These are phyloP conservation scores for Mizuhopecten yessoensis DNA, from an alignment of 1,140 invertebrate species.

Conservation along the genomic window DNA sequence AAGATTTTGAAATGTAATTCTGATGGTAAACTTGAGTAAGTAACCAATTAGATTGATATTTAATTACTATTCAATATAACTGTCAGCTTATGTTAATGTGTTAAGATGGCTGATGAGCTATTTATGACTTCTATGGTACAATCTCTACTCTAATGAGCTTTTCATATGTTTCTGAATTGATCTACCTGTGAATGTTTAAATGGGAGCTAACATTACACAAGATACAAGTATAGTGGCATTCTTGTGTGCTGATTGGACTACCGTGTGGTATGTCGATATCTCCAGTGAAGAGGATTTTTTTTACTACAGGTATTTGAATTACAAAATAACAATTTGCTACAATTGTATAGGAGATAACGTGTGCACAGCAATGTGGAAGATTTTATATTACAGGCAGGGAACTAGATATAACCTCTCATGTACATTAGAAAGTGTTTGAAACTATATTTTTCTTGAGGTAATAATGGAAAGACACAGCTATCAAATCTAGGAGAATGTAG, in stretches of 20 bases:
- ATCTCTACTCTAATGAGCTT: neutral
- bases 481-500: no score
- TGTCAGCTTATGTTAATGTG: no score
- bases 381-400: no score
- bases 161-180: neutral
- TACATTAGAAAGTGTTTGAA: no score
- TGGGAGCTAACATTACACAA: neutral
- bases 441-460: no score
- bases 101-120: no score
- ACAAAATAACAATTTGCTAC: conserved; percentile 14
- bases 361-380: neutral
- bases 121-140: neutral
- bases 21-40: no score
- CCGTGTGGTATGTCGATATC: neutral
- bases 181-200: neutral
- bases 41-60: no score
- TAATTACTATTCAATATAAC: no score
- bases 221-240: neutral
- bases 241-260: neutral
- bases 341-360: neutral
- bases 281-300: neutral
- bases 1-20: neutral
- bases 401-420: no score
- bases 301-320: conserved; percentile 5
- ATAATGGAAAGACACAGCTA: no score